These are phyloP conservation scores for Pseudomyrmex pallidus DNA, from an alignment of 1,140 invertebrate genomes.

Conservation along the genomic window DNA sequence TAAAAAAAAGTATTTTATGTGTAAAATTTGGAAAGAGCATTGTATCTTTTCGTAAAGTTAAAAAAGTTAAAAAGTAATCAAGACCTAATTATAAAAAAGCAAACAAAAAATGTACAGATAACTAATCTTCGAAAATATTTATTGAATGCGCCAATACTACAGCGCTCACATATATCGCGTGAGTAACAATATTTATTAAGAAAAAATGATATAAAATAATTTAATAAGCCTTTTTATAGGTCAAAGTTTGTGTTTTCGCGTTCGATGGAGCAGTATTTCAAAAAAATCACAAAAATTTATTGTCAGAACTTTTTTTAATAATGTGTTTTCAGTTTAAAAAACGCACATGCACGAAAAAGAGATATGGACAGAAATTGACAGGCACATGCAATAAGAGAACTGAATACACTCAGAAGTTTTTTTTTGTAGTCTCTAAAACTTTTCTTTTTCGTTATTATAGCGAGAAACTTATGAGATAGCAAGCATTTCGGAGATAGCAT, in stretches of 20 bases:
- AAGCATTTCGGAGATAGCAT: not conserved
- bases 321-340: slow-evolving; percentile 20
- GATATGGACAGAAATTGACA: slow-evolving; percentile 39
- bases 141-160: slow-evolving; percentile 18
- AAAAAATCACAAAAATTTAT: slow-evolving; percentile 49
- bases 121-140: slow-evolving; percentile 20
- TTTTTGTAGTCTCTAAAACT: not conserved
- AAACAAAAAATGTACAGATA: not conserved
- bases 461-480: not conserved
- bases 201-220: slow-evolving; percentile 3
- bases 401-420: too few relatives aligned
- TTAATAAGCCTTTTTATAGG: not conserved
- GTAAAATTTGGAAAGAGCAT: not conserved
- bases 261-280: slow-evolving; percentile 6
- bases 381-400: not conserved
- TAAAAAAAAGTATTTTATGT: slow-evolving; percentile 3
- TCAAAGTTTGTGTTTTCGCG: slow-evolving; percentile 16
- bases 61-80: slow-evolving; percentile 34
- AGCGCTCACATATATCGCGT: slow-evolving; percentile 4
- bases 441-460: not conserved
- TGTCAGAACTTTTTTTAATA: slow-evolving; percentile 13
- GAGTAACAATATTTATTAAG: slow-evolving; percentile 18
- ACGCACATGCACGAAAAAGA: not conserved
- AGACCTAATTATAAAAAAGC: not conserved
- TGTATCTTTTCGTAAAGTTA: not conserved